Evolutionary conservation across 2,113 vertebrate species (phyloP).

Genomic region (Nyctereutes procyonoides): DNA sequence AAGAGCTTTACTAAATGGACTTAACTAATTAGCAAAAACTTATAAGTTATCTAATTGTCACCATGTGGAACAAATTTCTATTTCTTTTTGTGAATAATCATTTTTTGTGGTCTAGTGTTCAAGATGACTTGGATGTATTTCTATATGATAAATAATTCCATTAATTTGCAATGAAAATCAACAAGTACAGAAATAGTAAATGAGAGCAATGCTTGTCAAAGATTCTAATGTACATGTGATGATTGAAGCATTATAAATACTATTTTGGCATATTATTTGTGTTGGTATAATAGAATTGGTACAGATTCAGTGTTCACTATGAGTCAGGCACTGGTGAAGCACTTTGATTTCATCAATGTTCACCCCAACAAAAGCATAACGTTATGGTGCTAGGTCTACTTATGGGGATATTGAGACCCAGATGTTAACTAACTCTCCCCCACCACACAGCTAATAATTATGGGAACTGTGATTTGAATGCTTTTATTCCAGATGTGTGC

Average conservation of each 20-base stretch:
- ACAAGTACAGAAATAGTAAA: not conserved
- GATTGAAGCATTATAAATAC: not conserved
- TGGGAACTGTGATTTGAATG: not conserved
- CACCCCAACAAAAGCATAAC: not conserved
- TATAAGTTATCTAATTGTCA: not conserved
- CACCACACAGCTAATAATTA: not conserved
- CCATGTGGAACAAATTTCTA: not conserved
- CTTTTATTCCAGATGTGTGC: not conserved
- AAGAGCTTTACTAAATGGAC: slow-evolving; percentile 20
- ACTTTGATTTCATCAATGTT: not conserved
- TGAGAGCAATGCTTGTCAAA: not conserved
- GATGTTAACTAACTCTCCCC: not conserved
- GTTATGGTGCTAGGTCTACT: not conserved
- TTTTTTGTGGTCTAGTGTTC: not conserved
- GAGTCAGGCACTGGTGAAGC: not conserved
- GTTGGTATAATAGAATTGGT: not conserved
- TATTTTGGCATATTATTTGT: not conserved
- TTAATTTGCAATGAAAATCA: slow-evolving; percentile 12
- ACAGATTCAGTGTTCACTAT: not conserved
- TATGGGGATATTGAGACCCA: not conserved
- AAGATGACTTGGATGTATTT: not conserved
- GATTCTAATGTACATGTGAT: not conserved
- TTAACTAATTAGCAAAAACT: not conserved
- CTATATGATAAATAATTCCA: not conserved
- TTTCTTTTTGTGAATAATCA: not conserved